phyloP scores from a whole-genome alignment of 2,888 invertebrate genomes.

The Dione juno region DNA sequence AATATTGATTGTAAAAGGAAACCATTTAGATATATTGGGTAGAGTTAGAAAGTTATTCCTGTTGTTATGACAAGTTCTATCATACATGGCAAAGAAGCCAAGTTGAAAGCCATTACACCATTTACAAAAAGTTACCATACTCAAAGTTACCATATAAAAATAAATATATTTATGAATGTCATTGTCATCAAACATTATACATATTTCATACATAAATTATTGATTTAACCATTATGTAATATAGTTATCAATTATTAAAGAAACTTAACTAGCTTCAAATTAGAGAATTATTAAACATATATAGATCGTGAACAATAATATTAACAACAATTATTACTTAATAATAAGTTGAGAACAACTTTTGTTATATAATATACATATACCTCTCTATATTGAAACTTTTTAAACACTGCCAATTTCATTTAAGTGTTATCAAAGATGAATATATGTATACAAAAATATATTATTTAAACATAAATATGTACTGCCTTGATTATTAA shows the following conservation, averaged over 20 bases:
- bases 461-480: not conserved
- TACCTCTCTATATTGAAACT: constrained; percentile 4
- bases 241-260: constrained; percentile 21
- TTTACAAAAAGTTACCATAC: not conserved
- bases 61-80: not conserved
- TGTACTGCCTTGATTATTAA: constrained; percentile 9
- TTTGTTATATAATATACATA: too few species aligned
- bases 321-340: too few species aligned
- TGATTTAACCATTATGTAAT: constrained; percentile 21
- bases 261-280: constrained; percentile 1
- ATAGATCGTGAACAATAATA: not conserved
- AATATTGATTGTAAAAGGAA: not conserved
- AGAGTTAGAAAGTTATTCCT: too few species aligned
- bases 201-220: constrained; percentile 27
- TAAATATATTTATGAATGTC: constrained; percentile 12
- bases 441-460: not conserved
- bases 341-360: too few species aligned
- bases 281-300: not conserved
- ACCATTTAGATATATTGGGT: too few species aligned
- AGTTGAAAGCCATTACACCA: not conserved
- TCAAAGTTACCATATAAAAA: constrained; percentile 7
- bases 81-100: too few species aligned
- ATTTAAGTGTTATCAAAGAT: constrained; percentile 2
- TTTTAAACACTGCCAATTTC: constrained; percentile 5
- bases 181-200: constrained; percentile 8